A percentile compares a stretch with the other conserved stretches of the same genome.
Conservation (phyloP, 2,888 invertebrate species). For the Tribolium freemani region DNA sequence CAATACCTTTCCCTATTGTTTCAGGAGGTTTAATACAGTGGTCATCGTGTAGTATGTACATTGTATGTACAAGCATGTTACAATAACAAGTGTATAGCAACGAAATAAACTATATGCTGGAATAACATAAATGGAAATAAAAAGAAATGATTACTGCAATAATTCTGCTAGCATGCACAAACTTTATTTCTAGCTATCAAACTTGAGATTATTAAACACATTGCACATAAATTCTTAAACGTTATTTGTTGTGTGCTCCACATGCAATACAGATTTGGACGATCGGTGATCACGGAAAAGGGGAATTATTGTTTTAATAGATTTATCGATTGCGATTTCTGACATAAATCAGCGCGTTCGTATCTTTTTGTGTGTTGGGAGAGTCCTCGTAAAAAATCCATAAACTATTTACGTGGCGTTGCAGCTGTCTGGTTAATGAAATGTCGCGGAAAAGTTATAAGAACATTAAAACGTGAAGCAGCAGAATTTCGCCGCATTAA, state of each 20-base stretch:
- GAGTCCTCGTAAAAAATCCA: constrained; percentile 17
- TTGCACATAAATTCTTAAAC: background rate
- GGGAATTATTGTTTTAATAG: background rate
- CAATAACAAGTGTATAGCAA: background rate
- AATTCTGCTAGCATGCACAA: background rate
- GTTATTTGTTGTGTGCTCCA: background rate
- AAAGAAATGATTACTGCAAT: background rate
- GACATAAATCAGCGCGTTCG: background rate
- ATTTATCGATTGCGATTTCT: background rate
- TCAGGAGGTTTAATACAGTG: background rate
- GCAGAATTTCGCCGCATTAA: background rate
- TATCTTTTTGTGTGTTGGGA: background rate
- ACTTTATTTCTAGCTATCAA: background rate
- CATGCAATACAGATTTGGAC: background rate
- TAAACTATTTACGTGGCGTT: constrained; percentile 21
- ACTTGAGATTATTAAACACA: background rate
- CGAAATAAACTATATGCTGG: background rate
- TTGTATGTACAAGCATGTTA: background rate
- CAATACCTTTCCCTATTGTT: background rate
- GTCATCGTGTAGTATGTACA: no score
- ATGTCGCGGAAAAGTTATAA: constrained; percentile 16
- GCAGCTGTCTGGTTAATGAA: constrained; percentile 1
- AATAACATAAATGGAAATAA: background rate
- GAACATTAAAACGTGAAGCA: constrained; percentile 7
- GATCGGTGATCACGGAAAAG: background rate